phyloP scores from a whole-genome alignment of 2,888 invertebrate species.

The Eupithecia tripunctaria region DNA sequence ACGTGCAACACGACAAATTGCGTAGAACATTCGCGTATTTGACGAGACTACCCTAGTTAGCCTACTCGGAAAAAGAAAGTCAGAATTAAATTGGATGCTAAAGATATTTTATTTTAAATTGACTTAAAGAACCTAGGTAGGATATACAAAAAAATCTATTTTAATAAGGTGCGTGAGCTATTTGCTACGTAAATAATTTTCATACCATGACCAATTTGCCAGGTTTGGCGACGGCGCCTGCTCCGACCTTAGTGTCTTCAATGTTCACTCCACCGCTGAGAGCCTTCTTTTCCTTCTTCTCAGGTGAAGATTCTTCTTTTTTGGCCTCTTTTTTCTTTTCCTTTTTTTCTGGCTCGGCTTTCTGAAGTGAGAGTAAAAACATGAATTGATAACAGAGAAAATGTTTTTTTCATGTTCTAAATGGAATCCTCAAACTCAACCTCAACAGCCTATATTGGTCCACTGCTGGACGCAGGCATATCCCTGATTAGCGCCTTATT shows the following conservation, averaged over 20 bases:
- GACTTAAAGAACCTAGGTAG: neutral
- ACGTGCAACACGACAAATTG: too few species aligned
- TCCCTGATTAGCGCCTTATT: too few species aligned
- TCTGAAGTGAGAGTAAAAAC: slow-evolving; percentile 39
- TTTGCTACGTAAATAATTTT: neutral
- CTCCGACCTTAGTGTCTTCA: slow-evolving; percentile 92
- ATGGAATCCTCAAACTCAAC: too few species aligned
- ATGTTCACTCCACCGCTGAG: slow-evolving; percentile 91
- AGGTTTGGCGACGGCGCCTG: slow-evolving; percentile 89
- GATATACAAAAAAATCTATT: too few species aligned
- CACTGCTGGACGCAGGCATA: too few species aligned
- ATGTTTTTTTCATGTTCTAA: too few species aligned
- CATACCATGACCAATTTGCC: slow-evolving; percentile 88
- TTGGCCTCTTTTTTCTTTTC: slow-evolving; percentile 46
- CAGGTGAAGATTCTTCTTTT: slow-evolving; percentile 65
- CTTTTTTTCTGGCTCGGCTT: slow-evolving; percentile 50
- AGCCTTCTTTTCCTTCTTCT: slow-evolving; percentile 82
- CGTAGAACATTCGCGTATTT: too few species aligned
- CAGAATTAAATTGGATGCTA: too few species aligned
- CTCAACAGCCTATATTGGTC: too few species aligned
- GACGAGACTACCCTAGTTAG: too few species aligned
- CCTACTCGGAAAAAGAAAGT: too few species aligned
- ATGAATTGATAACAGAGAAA: neutral
- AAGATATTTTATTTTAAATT: neutral
- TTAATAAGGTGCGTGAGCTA: too few species aligned